Conservation (phyloP, 1,140 invertebrate species). For the Liolophura sinensis region DNA sequence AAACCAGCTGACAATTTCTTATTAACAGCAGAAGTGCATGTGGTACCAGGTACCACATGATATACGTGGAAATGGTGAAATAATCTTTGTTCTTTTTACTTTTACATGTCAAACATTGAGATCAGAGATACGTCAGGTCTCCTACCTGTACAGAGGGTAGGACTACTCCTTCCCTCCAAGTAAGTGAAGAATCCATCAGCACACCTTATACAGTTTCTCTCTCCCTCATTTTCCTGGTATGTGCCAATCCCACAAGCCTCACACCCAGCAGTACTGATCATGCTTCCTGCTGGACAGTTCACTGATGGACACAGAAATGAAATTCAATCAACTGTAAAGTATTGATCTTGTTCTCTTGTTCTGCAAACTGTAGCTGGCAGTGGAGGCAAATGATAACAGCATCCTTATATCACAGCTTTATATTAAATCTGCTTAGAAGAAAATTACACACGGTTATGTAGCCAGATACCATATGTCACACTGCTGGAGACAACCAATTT, state of each 20-base stretch:
- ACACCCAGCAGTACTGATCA: constrained; percentile 16
- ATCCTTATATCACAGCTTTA: too few relatives aligned
- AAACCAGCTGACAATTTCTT: too few relatives aligned
- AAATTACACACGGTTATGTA: too few relatives aligned
- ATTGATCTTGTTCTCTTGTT: background rate
- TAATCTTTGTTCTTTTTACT: too few relatives aligned
- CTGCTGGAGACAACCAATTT: too few relatives aligned
- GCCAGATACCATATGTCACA: too few relatives aligned
- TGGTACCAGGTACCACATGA: too few relatives aligned
- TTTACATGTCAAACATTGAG: too few relatives aligned
- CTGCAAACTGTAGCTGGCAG: background rate
- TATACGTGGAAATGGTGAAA: too few relatives aligned
- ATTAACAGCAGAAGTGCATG: too few relatives aligned
- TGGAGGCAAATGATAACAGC: background rate
- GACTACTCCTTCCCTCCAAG: constrained; percentile 5
- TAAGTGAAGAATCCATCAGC: constrained; percentile 8
- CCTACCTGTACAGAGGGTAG: constrained; percentile 5
- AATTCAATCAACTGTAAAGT: background rate
- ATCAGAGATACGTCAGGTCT: too few relatives aligned
- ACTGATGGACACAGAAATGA: constrained; percentile 22
- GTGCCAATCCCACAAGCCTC: constrained; percentile 15
- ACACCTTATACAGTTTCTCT: constrained; percentile 15
- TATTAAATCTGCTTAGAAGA: too few relatives aligned
- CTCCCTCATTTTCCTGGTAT: constrained; percentile 9
- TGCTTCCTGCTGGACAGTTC: constrained; percentile 25